phyloP scores from a whole-genome alignment of 1,140 invertebrate species.

The Eriocheir sinensis region DNA sequence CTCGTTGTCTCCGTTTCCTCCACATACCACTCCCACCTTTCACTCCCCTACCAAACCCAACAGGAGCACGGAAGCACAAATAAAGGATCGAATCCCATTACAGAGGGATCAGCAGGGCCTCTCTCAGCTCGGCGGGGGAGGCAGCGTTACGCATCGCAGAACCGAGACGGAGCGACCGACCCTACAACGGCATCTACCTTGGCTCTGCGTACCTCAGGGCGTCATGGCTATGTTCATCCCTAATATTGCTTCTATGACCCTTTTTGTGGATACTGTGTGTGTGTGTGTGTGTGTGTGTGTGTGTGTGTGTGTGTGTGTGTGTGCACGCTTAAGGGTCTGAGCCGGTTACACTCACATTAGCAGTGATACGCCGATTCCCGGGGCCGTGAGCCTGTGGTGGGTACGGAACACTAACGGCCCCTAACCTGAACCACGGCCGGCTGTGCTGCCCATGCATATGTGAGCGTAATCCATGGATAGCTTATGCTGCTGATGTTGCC shows the following conservation, averaged over 20 bases:
- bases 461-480: too few relatives aligned
- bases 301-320: constrained; percentile 21
- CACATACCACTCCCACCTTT: not conserved
- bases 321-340: not conserved
- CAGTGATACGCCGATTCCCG: too few relatives aligned
- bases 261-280: not conserved
- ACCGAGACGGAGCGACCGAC: not conserved
- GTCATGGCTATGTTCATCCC: not conserved
- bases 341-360: too few relatives aligned
- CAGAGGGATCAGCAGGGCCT: not conserved
- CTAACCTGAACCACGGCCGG: too few relatives aligned
- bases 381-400: too few relatives aligned
- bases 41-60: not conserved
- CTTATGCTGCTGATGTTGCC: too few relatives aligned
- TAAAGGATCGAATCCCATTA: constrained; percentile 15
- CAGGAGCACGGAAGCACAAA: not conserved
- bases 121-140: not conserved
- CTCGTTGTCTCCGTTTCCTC: not conserved
- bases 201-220: not conserved
- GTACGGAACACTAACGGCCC: too few relatives aligned
- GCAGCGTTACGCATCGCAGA: not conserved
- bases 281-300: not conserved
- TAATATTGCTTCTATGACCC: not conserved
- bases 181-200: not conserved
- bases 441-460: too few relatives aligned